These are phyloP conservation scores for Raphicerus campestris DNA, from an alignment of 2,113 vertebrate species.

Conservation along the genomic window DNA sequence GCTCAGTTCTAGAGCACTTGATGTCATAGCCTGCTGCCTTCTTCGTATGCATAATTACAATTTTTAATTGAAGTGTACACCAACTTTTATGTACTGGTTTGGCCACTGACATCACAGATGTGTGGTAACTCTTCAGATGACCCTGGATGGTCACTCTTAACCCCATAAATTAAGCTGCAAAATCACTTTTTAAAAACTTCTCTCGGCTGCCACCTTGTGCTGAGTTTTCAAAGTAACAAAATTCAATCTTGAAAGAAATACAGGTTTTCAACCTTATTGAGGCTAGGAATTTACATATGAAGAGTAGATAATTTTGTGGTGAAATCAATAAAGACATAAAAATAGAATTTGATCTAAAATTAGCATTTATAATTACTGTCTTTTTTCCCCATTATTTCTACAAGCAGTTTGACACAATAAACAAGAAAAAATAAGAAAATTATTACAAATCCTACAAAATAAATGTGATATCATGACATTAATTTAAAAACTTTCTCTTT, in stretches of 20 bases:
- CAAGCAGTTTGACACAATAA: background rate
- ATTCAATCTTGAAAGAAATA: background rate
- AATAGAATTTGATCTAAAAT: background rate
- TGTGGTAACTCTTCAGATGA: conserved; percentile 30
- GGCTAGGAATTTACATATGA: background rate
- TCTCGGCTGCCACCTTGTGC: conserved; percentile 82
- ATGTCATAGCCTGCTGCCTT: background rate
- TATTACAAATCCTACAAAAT: background rate
- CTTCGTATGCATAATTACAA: background rate
- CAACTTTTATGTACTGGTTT: conserved; percentile 32
- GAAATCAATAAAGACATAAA: background rate
- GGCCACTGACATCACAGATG: conserved; percentile 14
- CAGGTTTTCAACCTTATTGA: background rate
- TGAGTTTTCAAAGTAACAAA: conserved; percentile 27
- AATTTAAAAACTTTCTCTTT: background rate
- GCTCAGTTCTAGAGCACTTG: background rate
- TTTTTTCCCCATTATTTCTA: background rate
- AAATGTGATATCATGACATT: background rate
- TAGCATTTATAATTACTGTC: background rate
- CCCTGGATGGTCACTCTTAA: background rate
- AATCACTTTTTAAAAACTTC: conserved; percentile 66
- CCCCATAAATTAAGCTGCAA: background rate
- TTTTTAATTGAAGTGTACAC: conserved; percentile 42
- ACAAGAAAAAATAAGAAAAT: background rate
- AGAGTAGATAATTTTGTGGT: background rate